A percentile compares a stretch with the other conserved stretches of the same genome.
phyloP scores from a whole-genome alignment of 2,888 invertebrate species.

The Bombylius discolor region DNA sequence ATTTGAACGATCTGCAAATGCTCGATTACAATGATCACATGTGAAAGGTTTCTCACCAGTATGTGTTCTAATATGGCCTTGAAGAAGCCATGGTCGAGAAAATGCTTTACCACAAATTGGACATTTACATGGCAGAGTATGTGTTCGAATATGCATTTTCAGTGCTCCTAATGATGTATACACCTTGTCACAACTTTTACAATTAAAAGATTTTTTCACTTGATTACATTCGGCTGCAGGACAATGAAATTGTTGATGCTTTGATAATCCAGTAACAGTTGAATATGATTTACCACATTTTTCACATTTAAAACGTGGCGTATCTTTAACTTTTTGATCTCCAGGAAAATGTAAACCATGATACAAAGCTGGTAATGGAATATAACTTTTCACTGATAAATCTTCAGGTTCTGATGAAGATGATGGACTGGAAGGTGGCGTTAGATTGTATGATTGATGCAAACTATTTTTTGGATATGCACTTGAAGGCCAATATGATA shows the following conservation, averaged over 20 bases:
- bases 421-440: conserved; percentile 30
- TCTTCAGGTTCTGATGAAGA: conserved; percentile 30
- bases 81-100: conserved; percentile 33
- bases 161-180: conserved; percentile 34
- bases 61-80: conserved; percentile 34
- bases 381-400: conserved; percentile 30
- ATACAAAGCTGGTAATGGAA: conserved; percentile 23
- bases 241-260: conserved; percentile 93
- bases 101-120: conserved; percentile 35
- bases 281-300: conserved; percentile 92
- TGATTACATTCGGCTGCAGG: conserved; percentile 68
- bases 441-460: conserved; percentile 23
- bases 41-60: conserved; percentile 35
- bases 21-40: conserved; percentile 31
- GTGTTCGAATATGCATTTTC: conserved; percentile 36
- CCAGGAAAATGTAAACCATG: background rate
- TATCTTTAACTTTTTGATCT: conserved; percentile 13
- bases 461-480: conserved; percentile 2
- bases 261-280: conserved; percentile 86
- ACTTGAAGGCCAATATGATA: conserved; percentile 19
- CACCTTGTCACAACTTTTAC: conserved; percentile 31
- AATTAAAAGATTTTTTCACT: conserved; percentile 59
- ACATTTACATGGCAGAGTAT: conserved; percentile 34
- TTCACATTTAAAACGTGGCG: conserved; percentile 72
- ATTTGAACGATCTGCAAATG: conserved; percentile 36